These are phyloP conservation scores for Polyodon spathula DNA, from an alignment of 2,113 vertebrate species.

Conservation along the genomic window DNA sequence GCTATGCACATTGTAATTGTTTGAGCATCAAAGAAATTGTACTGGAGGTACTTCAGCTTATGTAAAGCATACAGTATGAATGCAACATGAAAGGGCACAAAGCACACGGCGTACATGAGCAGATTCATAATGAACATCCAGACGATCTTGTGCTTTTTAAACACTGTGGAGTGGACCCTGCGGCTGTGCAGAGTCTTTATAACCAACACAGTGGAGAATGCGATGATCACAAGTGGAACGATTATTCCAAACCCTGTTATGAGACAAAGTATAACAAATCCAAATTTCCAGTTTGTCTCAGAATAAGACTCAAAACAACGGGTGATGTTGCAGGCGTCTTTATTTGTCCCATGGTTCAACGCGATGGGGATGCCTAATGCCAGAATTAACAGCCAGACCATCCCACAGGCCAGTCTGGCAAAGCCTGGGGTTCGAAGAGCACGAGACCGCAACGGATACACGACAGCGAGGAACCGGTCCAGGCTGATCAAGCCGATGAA, in stretches of 20 bases:
- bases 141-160: constrained; percentile 23
- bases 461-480: constrained; percentile 28
- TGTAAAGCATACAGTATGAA: constrained; percentile 23
- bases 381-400: constrained; percentile 20
- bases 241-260: constrained; percentile 14
- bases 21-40: constrained; percentile 14
- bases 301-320: constrained; percentile 25
- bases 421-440: neutral
- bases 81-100: constrained; percentile 28
- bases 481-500: constrained; percentile 26
- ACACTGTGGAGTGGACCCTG: neutral
- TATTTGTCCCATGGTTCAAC: constrained; percentile 5
- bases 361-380: constrained; percentile 20
- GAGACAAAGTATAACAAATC: constrained; percentile 19
- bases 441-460: constrained; percentile 25
- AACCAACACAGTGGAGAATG: constrained; percentile 19
- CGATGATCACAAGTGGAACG: constrained; percentile 24
- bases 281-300: neutral
- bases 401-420: constrained; percentile 5
- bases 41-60: neutral
- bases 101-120: constrained; percentile 28
- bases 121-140: constrained; percentile 27
- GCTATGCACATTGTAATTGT: constrained; percentile 29
- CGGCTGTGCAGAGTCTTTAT: constrained; percentile 11
- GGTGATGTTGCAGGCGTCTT: neutral